Base-by-base conservation (phyloP, 1,140 invertebrate species). In the Thereuonema tuberculata region DNA sequence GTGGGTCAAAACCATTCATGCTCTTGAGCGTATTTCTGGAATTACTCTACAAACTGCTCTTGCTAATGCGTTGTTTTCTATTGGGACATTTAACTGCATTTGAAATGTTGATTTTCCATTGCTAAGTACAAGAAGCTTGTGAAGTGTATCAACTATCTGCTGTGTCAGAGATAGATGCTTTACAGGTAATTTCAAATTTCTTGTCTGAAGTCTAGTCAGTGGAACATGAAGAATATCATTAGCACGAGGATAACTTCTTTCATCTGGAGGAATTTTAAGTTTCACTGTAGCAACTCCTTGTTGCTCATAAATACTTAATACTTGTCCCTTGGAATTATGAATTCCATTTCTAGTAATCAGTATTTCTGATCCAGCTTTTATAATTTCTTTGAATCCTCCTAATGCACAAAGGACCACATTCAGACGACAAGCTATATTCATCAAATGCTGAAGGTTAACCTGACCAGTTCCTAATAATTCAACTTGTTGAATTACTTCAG, bases 321-420 rank as follows among this genome's bases (percentile, higher is more conserved):
- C 69, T 20, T 60, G 62, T 5, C 69, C 71, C 23, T 52, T 12
- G 14, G 53, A 55, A n/a, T 29, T 55, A 14, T 9, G 5, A 55
- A 55, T 55, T 3, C 53, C 53, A 9, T 55, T 55, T 9, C 53
- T 25, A 5, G 21, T 14, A 55, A 55, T 55, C 53, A 26, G n/a
- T n/a, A n/a, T n/a, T 37, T 17, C 17, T 17, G 17, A 37, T 5
- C 5, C 5, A 37, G 17, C 67, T 58, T 74, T 72, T n/a, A 75
- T 66, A 0, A 67, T 67, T 64, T 74, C 72, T 23, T 66, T 68
- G 61, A 75, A 75, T 25, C 72, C 72, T 20, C 74, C 74, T 1
- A 76, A 64, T 5, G 73, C 69, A 64, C 71, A 70, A 9, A 76
- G 64, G n/a, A 70, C 68, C 23, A 74, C 74, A 57, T 74, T 70